Evolutionary conservation across 2,113 vertebrate species (phyloP).

Genomic region (Fulmarus glacialis): DNA sequence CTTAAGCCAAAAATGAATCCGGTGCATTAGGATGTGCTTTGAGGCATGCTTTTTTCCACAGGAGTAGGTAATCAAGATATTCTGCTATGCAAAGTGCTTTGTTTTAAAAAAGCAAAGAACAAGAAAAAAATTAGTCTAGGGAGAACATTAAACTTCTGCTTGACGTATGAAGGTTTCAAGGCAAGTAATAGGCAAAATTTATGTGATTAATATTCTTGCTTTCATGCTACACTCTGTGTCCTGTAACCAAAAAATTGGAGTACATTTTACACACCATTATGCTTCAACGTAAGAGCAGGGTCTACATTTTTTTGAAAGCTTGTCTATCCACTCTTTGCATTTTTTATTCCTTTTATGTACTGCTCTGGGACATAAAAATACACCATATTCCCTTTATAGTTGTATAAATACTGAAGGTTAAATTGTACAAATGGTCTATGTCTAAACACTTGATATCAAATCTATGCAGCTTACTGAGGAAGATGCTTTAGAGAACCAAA

Average conservation of each 20-base stretch:
- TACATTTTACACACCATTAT: slow-evolving; percentile 54
- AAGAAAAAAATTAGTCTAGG: neutral
- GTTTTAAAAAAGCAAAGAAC: neutral
- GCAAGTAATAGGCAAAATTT: neutral
- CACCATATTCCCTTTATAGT: slow-evolving; percentile 38
- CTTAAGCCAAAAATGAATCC: slow-evolving; percentile 14
- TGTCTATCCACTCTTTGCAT: slow-evolving; percentile 41
- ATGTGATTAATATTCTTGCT: slow-evolving; percentile 38
- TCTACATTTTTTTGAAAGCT: slow-evolving; percentile 24
- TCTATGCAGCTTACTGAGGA: neutral
- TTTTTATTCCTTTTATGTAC: slow-evolving; percentile 68
- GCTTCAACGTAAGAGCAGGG: neutral
- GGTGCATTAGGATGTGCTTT: neutral
- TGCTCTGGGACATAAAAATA: slow-evolving; percentile 50
- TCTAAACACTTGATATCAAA: slow-evolving; percentile 30
- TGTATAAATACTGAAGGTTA: slow-evolving; percentile 56
- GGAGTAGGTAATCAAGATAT: neutral
- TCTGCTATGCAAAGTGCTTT: neutral
- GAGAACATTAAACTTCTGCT: neutral
- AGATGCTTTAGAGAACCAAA: neutral
- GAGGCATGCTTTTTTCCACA: neutral
- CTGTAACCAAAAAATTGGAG: slow-evolving; percentile 39
- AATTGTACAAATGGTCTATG: slow-evolving; percentile 46
- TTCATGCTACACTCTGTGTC: neutral
- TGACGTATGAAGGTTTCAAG: slow-evolving; percentile 6